Percentiles rank a stretch among this genome's conserved stretches.
phyloP scores from a whole-genome alignment of 2,113 vertebrate genomes.

The Leptobrachium ailaonicum region DNA sequence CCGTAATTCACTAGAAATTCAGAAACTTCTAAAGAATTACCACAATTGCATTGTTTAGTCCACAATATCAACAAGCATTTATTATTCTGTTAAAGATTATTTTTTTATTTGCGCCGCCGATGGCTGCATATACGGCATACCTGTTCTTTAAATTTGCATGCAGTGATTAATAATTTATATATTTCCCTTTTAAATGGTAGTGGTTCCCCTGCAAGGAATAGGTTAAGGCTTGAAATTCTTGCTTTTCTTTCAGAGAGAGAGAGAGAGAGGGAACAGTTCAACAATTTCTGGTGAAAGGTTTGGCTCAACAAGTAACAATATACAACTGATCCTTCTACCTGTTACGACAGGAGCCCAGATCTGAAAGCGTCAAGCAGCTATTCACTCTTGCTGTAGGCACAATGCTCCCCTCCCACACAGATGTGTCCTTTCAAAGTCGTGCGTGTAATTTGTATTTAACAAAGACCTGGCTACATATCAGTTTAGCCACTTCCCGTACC shows the following conservation, averaged over 20 bases:
- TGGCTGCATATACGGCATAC: no score
- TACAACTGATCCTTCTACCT: constrained; percentile 56
- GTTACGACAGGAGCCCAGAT: constrained; percentile 54
- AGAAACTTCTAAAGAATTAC: no score
- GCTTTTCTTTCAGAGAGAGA: constrained; percentile 29
- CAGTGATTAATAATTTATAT: no score
- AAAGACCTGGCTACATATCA: constrained; percentile 1
- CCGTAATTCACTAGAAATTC: no score
- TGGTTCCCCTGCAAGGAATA: constrained; percentile 12
- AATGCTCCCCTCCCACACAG: constrained; percentile 41
- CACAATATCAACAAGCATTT: no score
- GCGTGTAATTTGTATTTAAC: constrained; percentile 4
- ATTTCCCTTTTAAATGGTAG: no score
- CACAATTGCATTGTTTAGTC: no score
- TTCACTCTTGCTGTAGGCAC: constrained; percentile 40
- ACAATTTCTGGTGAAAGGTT: constrained; percentile 45
- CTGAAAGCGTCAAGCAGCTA: constrained; percentile 26
- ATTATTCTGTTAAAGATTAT: no score
- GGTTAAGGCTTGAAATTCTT: constrained; percentile 31
- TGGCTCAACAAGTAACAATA: constrained; percentile 55
- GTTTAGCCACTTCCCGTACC: background rate
- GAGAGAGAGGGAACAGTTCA: constrained; percentile 4
- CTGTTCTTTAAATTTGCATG: no score
- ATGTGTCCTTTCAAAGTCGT: constrained; percentile 30
- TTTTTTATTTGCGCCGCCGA: no score